A percentile compares a stretch with the other conserved stretches of the same genome.
phyloP scores from a whole-genome alignment of 2,797 vertebrate species.

The Hirundo rustica region DNA sequence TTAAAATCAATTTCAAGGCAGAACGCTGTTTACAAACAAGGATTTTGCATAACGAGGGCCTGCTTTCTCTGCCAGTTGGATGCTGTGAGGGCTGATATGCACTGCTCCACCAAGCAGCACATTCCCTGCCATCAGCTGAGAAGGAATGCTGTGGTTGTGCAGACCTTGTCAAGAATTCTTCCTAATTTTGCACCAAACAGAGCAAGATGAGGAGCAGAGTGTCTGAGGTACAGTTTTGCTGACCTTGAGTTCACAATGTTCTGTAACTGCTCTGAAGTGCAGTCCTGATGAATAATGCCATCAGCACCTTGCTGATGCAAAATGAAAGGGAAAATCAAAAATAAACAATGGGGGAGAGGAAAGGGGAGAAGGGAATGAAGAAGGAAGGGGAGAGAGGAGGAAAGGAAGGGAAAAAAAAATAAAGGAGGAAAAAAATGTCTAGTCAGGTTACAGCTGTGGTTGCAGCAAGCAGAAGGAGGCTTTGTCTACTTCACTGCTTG shows the following conservation, averaged over 20 bases:
- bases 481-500: neutral
- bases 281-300: neutral
- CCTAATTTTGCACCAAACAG: neutral
- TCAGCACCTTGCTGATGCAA: neutral
- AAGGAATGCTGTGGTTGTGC: neutral
- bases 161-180: neutral
- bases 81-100: neutral
- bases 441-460: neutral
- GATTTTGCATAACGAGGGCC: constrained; percentile 27
- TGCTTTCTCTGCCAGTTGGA: neutral
- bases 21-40: constrained; percentile 30
- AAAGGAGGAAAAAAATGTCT: neutral
- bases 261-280: neutral
- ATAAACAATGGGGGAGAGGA: neutral
- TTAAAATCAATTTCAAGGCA: constrained; percentile 15
- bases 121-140: neutral
- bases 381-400: too few species aligned
- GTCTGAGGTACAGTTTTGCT: neutral
- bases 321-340: neutral
- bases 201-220: neutral
- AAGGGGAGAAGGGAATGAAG: neutral
- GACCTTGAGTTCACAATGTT: neutral
- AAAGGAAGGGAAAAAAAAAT: neutral
- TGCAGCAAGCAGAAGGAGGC: neutral
- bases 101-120: neutral